Conservation (phyloP, 2,888 invertebrate genomes). For the Andrena chrysosceles region DNA sequence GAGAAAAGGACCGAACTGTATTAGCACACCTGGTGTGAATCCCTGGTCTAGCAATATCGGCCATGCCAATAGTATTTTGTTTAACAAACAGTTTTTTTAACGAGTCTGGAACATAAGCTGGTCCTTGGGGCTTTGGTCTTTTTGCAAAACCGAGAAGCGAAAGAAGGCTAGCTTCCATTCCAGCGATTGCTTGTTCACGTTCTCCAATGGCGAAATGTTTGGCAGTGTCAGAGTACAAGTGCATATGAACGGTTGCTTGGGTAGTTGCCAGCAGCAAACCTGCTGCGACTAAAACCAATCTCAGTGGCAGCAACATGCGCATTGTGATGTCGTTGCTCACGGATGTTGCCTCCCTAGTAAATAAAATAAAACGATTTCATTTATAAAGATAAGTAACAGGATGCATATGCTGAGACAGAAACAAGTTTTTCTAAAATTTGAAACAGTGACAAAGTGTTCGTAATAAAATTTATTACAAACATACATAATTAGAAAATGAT, state of each 20-base stretch:
- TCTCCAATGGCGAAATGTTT: conserved; percentile 69
- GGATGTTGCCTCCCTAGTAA: conserved; percentile 80
- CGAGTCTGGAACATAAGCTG: conserved; percentile 90
- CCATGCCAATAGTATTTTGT: conserved; percentile 89
- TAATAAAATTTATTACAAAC: neutral
- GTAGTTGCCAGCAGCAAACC: conserved; percentile 84
- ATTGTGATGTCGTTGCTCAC: conserved; percentile 82
- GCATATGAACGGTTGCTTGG: conserved; percentile 79
- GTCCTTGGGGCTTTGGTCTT: conserved; percentile 86
- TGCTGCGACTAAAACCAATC: conserved; percentile 83
- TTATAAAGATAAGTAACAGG: neutral
- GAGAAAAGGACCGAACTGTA: conserved; percentile 93
- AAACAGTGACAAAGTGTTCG: neutral
- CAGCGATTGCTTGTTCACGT: conserved; percentile 83
- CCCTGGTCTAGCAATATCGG: conserved; percentile 89
- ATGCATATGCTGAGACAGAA: too few species aligned
- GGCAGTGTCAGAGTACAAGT: conserved; percentile 67
- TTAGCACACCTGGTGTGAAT: conserved; percentile 91
- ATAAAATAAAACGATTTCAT: conserved; percentile 17
- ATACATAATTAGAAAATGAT: neutral
- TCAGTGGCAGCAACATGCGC: conserved; percentile 84
- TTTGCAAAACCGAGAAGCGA: conserved; percentile 87
- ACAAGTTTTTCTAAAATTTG: neutral
- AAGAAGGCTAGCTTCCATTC: conserved; percentile 87
- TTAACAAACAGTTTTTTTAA: conserved; percentile 92